A percentile compares a stretch with the other conserved stretches of the same genome.
Conservation (phyloP, 2,888 invertebrate species). For the Thymelicus acteon region DNA sequence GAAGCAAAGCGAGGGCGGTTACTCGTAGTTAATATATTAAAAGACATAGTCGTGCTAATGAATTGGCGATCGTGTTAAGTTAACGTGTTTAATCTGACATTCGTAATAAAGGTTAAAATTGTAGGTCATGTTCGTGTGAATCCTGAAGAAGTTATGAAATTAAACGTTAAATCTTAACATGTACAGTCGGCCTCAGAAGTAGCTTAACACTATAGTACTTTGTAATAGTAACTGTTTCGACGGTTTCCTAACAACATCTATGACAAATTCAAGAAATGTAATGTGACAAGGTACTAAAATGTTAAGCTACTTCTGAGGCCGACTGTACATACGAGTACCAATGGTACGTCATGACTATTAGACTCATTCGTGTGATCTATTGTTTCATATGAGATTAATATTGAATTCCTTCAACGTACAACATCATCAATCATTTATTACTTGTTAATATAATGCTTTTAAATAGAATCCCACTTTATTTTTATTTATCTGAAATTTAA, state of each 20-base stretch:
- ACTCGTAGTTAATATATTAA: background rate
- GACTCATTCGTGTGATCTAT: background rate
- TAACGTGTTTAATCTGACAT: slow-evolving; percentile 38
- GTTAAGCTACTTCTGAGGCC: too few relatives aligned
- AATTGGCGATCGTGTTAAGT: slow-evolving; percentile 37
- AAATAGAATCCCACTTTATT: too few relatives aligned
- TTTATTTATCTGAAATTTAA: too few relatives aligned
- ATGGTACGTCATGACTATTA: background rate
- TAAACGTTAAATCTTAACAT: slow-evolving; percentile 28
- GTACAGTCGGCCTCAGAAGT: too few relatives aligned
- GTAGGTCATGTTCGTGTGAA: slow-evolving; percentile 38
- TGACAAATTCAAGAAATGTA: too few relatives aligned
- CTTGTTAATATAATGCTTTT: too few relatives aligned
- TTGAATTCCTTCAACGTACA: background rate
- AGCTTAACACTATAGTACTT: too few relatives aligned
- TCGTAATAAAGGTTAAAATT: slow-evolving; percentile 37
- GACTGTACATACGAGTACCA: too few relatives aligned
- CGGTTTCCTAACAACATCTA: too few relatives aligned
- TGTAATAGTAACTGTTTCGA: too few relatives aligned
- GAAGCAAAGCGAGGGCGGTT: too few relatives aligned
- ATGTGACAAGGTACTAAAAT: too few relatives aligned
- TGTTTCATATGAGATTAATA: background rate
- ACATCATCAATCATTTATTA: background rate
- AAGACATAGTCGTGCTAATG: slow-evolving; percentile 36
- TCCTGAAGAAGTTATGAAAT: slow-evolving; percentile 38